Percentiles rank a stretch among this genome's conserved stretches.
These are phyloP conservation scores for Ditula angustiorana DNA, from an alignment of 2,888 invertebrate genomes.

Conservation along the genomic window DNA sequence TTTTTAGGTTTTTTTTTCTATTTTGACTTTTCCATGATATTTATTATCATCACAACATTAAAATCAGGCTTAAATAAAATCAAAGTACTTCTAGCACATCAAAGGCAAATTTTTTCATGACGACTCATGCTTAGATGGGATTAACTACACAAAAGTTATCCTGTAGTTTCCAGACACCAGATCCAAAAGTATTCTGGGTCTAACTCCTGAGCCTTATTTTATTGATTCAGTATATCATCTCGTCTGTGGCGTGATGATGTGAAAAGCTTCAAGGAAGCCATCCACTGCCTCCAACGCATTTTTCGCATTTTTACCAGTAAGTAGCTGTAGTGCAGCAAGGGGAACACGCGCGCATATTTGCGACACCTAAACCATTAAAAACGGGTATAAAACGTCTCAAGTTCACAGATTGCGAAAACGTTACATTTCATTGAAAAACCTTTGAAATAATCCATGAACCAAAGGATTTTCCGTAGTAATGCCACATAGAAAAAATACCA, in stretches of 20 bases:
- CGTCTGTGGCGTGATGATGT: neutral
- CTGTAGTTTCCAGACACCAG: neutral
- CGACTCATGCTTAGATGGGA: neutral
- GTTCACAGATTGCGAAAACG: too few species aligned
- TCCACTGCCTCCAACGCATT: too few species aligned
- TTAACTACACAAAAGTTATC: neutral
- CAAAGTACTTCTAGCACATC: neutral
- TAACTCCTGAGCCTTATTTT: neutral
- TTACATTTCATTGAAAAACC: too few species aligned
- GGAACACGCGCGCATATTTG: too few species aligned
- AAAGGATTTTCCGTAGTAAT: too few species aligned
- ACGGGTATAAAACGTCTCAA: too few species aligned
- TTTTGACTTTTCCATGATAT: neutral
- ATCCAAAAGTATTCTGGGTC: too few species aligned
- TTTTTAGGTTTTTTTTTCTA: constrained; percentile 12
- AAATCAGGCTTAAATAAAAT: neutral
- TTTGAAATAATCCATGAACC: too few species aligned
- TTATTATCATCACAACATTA: neutral
- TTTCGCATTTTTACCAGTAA: too few species aligned
- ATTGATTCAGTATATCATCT: neutral
- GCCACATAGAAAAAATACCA: too few species aligned
- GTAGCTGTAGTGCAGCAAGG: too few species aligned
- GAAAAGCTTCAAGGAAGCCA: neutral
- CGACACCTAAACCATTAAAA: too few species aligned
- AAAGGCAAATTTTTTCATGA: neutral